phyloP scores from a whole-genome alignment of 2,888 invertebrate genomes.

The Carcina quercana region DNA sequence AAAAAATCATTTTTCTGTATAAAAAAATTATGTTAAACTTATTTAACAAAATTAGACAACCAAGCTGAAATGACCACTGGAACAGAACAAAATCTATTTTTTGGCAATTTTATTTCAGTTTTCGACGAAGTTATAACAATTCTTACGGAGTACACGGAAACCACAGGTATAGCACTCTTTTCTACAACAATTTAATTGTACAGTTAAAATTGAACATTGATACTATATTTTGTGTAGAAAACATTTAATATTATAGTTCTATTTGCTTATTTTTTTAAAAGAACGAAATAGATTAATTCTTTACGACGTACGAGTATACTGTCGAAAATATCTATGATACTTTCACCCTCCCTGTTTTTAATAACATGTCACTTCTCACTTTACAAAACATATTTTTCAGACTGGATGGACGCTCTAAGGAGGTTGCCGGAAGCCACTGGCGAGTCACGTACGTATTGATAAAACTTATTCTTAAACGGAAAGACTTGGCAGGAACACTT shows the following conservation, averaged over 20 bases:
- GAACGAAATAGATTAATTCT: not conserved
- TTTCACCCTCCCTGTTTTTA: not conserved
- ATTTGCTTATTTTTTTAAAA: not conserved
- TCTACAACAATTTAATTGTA: not conserved
- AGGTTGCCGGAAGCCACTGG: constrained; percentile 4
- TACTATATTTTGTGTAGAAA: not conserved
- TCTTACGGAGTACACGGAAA: constrained; percentile 4
- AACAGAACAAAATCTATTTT: not conserved
- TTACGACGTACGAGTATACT: not conserved
- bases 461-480: not conserved
- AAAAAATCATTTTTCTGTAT: not conserved
- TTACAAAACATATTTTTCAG: constrained; percentile 2
- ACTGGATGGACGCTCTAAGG: constrained; percentile 3
- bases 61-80: too few relatives aligned
- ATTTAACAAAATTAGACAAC: not conserved
- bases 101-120: constrained; percentile 1
- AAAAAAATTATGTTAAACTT: not conserved
- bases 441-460: constrained; percentile 1
- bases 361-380: not conserved
- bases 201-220: not conserved
- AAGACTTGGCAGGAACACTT: not conserved
- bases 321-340: not conserved
- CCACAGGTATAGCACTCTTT: constrained; percentile 2
- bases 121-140: constrained; percentile 6
- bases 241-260: not conserved